Evolutionary conservation across 2,113 vertebrate genomes (phyloP).

Genomic region (Sitta europaea): DNA sequence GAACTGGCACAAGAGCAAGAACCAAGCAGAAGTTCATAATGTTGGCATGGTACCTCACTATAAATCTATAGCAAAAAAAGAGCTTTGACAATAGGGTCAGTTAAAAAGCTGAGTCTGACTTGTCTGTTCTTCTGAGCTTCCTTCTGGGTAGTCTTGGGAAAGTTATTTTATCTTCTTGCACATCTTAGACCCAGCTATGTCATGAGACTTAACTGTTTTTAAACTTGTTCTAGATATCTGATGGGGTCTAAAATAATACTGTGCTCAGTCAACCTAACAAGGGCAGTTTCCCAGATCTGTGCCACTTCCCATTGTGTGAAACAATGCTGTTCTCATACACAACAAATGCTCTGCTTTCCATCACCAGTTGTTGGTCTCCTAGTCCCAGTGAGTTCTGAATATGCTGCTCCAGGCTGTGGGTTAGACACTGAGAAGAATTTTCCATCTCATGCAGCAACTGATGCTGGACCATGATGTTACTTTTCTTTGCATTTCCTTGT

Average conservation of each 20-base stretch:
- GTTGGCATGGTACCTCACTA: not conserved
- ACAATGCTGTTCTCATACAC: not conserved
- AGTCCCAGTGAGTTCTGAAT: not conserved
- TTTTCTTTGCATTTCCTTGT: not conserved
- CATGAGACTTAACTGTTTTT: not conserved
- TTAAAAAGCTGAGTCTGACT: not conserved
- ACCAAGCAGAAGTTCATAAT: not conserved
- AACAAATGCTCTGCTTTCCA: not conserved
- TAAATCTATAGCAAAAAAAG: not conserved
- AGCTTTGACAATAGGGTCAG: not conserved
- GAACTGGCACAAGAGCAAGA: not conserved
- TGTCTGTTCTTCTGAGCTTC: not conserved
- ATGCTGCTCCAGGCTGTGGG: not conserved
- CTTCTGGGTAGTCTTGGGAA: constrained; percentile 15
- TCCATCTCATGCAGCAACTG: not conserved
- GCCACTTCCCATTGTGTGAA: not conserved
- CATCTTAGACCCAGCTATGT: not conserved
- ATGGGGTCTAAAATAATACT: not conserved
- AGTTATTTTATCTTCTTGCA: not conserved
- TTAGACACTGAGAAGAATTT: not conserved
- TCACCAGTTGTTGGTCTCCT: too few relatives aligned
- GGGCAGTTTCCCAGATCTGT: not conserved
- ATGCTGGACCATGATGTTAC: not conserved
- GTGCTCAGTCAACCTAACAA: not conserved
- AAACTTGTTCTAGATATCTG: not conserved